phyloP scores from a whole-genome alignment of 2,113 vertebrate genomes.

The Protobothrops flavoviridis region DNA sequence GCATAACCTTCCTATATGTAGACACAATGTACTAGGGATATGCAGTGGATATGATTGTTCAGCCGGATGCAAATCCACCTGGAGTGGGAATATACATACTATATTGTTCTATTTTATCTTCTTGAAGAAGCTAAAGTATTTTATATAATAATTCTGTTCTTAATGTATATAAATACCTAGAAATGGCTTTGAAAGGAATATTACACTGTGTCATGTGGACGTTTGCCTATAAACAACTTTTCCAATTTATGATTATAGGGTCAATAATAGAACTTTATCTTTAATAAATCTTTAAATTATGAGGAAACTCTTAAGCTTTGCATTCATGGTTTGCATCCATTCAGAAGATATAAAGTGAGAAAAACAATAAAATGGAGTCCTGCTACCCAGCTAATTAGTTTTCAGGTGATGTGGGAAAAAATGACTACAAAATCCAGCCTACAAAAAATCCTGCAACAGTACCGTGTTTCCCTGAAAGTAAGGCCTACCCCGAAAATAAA shows the following conservation, averaged over 20 bases:
- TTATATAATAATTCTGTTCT: neutral
- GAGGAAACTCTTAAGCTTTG: neutral
- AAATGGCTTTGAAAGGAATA: neutral
- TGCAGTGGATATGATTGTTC: neutral
- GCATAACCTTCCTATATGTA: neutral
- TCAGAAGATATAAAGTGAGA: neutral
- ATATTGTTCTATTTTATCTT: neutral
- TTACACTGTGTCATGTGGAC: neutral
- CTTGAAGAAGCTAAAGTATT: constrained; percentile 4
- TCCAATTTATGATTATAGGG: neutral
- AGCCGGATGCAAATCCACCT: neutral
- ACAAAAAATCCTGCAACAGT: neutral
- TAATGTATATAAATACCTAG: neutral
- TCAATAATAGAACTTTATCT: neutral
- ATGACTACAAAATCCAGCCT: neutral
- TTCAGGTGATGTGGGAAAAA: neutral
- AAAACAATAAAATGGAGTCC: neutral
- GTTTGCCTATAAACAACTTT: neutral
- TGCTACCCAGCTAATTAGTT: neutral
- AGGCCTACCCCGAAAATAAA: no score
- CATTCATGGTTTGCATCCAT: neutral
- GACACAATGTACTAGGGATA: neutral
- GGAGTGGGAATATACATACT: neutral
- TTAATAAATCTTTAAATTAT: neutral
- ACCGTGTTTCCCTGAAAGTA: neutral